These are phyloP conservation scores for Pocillopora grandis DNA, from an alignment of 92 coral and sea anemone species.

Conservation along the genomic window DNA sequence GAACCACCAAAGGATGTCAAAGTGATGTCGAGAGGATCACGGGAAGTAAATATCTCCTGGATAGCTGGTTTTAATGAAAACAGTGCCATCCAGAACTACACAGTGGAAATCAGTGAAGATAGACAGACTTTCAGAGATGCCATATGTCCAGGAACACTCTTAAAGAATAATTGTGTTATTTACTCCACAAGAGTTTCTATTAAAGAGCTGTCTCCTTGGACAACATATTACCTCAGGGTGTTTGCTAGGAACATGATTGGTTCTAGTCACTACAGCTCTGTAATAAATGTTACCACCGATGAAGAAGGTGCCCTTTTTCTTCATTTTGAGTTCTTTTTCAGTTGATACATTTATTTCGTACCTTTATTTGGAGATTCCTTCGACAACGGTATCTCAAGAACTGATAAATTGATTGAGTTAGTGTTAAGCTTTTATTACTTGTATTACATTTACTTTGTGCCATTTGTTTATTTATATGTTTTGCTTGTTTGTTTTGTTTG, in stretches of 20 bases:
- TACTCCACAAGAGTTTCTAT: constrained; percentile 13
- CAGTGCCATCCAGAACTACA: constrained; percentile 29
- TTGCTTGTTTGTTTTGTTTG: no score
- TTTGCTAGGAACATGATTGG: constrained; percentile 46
- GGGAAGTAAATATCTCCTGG: constrained; percentile 38
- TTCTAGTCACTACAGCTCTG: constrained; percentile 20
- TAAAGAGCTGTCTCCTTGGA: constrained; percentile 18
- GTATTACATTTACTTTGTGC: no score
- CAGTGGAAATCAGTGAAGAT: constrained; percentile 8
- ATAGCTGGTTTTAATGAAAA: constrained; percentile 44
- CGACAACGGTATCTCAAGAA: no score
- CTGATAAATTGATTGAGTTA: no score
- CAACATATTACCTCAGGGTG: constrained; percentile 23
- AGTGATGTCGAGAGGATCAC: neutral
- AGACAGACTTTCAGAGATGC: neutral
- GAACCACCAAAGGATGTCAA: constrained; percentile 28
- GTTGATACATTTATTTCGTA: neutral
- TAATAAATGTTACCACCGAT: neutral
- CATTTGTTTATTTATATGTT: no score
- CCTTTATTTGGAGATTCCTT: no score
- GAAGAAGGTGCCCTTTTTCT: constrained; percentile 43
- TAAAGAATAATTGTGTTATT: neutral
- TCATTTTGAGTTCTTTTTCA: neutral
- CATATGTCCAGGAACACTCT: constrained; percentile 18
- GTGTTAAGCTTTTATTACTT: no score